phyloP scores from a whole-genome alignment of 2,113 vertebrate species.

The Tetrao urogallus region DNA sequence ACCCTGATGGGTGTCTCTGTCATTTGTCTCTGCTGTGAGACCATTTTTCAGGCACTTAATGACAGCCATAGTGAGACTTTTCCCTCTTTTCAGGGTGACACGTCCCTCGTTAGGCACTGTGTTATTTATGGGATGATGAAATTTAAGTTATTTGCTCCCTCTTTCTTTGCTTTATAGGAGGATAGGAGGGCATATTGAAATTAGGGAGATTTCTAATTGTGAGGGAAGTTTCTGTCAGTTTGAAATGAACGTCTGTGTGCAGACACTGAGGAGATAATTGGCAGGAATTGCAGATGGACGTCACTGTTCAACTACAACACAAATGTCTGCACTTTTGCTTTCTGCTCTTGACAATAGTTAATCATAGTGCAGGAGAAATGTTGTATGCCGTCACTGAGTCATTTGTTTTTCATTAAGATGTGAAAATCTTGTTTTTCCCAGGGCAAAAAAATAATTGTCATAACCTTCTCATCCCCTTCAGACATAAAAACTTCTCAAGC shows the following conservation, averaged over 20 bases:
- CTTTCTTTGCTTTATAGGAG: not conserved
- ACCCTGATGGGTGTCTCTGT: not conserved
- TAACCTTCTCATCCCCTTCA: conserved; percentile 41
- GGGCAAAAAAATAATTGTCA: not conserved
- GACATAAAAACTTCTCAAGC: not conserved
- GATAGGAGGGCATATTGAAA: not conserved
- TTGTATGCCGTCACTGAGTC: conserved; percentile 18
- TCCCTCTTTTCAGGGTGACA: not conserved
- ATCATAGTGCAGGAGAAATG: conserved; percentile 25
- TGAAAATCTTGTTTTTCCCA: conserved; percentile 10
- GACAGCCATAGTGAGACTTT: not conserved
- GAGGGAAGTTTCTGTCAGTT: not conserved
- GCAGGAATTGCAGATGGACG: conserved; percentile 41
- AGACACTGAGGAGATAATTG: conserved; percentile 29
- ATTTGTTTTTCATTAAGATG: conserved; percentile 52
- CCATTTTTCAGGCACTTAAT: not conserved
- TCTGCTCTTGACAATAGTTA: conserved; percentile 37
- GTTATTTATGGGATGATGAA: not conserved
- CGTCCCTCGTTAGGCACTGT: not conserved
- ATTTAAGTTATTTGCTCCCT: not conserved
- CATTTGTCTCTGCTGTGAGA: not conserved
- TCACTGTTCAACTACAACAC: conserved; percentile 23
- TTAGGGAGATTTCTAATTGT: not conserved
- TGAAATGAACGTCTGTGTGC: not conserved
- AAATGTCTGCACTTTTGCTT: not conserved